Conservation (phyloP, 2,888 invertebrate genomes). For the Drosophila percnosoma region DNA sequence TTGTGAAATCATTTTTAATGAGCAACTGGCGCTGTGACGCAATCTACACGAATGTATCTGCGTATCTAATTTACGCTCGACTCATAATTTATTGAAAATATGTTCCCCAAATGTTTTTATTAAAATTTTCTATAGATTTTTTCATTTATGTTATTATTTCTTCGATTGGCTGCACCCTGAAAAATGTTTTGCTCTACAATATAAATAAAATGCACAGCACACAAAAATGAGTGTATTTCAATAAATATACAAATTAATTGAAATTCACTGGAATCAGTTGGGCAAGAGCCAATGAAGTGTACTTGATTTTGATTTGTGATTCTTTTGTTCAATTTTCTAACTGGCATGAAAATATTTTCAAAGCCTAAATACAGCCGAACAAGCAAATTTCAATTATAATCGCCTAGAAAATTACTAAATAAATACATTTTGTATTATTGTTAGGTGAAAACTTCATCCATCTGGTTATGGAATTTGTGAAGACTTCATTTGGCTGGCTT, state of each 20-base stretch:
- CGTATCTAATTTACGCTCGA: constrained; percentile 59
- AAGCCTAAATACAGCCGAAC: neutral
- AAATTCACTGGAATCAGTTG: constrained; percentile 45
- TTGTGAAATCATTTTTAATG: constrained; percentile 44
- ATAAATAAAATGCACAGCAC: constrained; percentile 44
- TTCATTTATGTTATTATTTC: constrained; percentile 14
- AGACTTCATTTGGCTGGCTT: neutral
- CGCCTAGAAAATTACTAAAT: neutral
- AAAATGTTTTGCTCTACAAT: constrained; percentile 12
- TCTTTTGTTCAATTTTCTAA: constrained; percentile 14
- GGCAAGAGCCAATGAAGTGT: constrained; percentile 38
- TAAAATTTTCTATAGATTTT: constrained; percentile 1
- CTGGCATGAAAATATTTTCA: constrained; percentile 19
- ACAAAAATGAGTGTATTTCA: constrained; percentile 26
- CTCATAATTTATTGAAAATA: constrained; percentile 64
- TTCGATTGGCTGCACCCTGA: constrained; percentile 33
- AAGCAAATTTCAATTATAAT: neutral
- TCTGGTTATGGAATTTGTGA: neutral
- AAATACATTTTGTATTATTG: neutral
- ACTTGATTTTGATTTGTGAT: constrained; percentile 15
- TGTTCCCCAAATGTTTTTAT: constrained; percentile 30
- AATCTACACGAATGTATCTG: constrained; percentile 29
- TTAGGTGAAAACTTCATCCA: neutral
- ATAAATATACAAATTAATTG: constrained; percentile 37
- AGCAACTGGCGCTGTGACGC: constrained; percentile 48